Evolutionary conservation across 2,888 invertebrate genomes (phyloP).

Genomic region (Drosophila buzzatii): DNA sequence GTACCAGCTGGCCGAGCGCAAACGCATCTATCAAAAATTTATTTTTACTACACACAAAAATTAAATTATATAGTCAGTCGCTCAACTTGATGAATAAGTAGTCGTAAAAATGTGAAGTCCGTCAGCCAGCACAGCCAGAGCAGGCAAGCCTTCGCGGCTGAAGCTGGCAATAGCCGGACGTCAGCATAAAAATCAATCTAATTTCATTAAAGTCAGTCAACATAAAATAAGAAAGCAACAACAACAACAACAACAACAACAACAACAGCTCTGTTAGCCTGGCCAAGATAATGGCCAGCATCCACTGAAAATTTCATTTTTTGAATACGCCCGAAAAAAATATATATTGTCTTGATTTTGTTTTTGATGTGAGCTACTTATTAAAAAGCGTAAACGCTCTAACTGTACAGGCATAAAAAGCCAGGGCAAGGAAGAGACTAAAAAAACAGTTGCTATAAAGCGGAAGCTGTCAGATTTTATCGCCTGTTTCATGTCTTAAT

Average conservation of each 20-base stretch:
- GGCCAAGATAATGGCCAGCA: constrained; percentile 13
- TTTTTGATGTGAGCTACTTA: constrained; percentile 40
- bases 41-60: constrained; percentile 75
- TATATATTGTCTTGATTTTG: constrained; percentile 5
- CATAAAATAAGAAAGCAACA: constrained; percentile 36
- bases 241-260: background rate
- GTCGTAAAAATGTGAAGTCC: constrained; percentile 70
- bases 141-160: background rate
- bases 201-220: constrained; percentile 76
- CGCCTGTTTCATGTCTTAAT: background rate
- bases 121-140: background rate
- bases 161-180: constrained; percentile 47
- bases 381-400: constrained; percentile 29
- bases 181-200: constrained; percentile 76
- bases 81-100: constrained; percentile 77
- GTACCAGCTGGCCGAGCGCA: constrained; percentile 37
- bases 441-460: constrained; percentile 1
- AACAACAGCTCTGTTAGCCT: background rate
- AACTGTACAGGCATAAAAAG: background rate
- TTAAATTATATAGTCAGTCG: constrained; percentile 78
- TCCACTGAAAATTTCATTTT: constrained; percentile 48
- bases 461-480: constrained; percentile 6
- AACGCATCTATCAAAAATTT: constrained; percentile 76
- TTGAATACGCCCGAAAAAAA: constrained; percentile 44
- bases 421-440: background rate